Evolutionary conservation across 2,797 vertebrate genomes (phyloP), one percentile per base, ranked within the genome.

Genomic region (Hippoglossus hippoglossus): DNA sequence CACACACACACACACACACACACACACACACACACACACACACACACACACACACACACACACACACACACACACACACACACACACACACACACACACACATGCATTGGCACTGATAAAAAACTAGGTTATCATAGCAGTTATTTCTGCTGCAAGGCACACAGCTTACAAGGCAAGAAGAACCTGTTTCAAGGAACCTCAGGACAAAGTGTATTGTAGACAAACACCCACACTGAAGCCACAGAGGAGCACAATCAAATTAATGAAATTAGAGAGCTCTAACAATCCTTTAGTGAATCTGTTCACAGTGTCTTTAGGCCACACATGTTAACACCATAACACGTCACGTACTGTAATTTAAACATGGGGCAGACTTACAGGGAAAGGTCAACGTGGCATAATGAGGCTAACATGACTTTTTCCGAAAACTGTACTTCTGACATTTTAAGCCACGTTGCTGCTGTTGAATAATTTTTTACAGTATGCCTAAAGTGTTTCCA

Each of bases 81-180:
- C 34, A 51, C 39, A 36, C 21, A 47, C 52, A 63, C 39, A 26
- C 75, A 61, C 59, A 54, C 36, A 79, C 46, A 74, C 54, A 59
- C 64, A 66, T 55, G 54, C 52, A 57, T 47, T 51, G 51, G 41
- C 56, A n/a, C 26, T 72, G 56, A 77, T 68, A 54, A 65, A 83
- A 77, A 91, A 87, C 59, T 86, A 74, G 88, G 87, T 89, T 91
- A 91, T 81, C 46, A 44, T 80, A 67, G 65, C 64, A 69, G 75
- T 78, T 75, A 73, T 81, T 79, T 75, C 59, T 82, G 71, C 83
- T 87, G 80, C 77, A 80, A 81, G 86, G 75, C 72, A 73, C 69
- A 47, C 21, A 70, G 78, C 86, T 82, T 80, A 81, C 75, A 84
- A 80, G 83, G 85, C 82, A 87, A 51, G 57, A 79, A 80, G 21